Conservation (phyloP, 2,797 vertebrate species). For the Rachycentron canadum region DNA sequence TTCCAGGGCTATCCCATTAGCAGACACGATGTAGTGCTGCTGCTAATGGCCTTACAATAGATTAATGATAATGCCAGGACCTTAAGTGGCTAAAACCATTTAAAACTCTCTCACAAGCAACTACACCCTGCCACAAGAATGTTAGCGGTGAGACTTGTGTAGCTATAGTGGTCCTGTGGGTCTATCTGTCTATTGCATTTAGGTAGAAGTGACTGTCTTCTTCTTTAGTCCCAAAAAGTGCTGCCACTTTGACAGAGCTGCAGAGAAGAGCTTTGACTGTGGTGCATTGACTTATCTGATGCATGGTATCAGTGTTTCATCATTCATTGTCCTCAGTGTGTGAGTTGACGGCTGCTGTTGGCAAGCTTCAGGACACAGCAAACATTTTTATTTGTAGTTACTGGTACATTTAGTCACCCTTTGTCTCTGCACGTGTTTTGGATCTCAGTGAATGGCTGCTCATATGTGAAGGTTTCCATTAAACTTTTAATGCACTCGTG, state of each 20-base stretch:
- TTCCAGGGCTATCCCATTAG: slow-evolving; percentile 69
- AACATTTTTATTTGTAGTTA: neutral
- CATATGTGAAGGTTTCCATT: neutral
- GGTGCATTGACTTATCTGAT: slow-evolving; percentile 18
- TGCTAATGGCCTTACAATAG: slow-evolving; percentile 71
- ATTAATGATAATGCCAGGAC: slow-evolving; percentile 51
- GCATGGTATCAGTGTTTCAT: neutral
- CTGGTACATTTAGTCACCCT: neutral
- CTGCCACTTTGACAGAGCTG: slow-evolving; percentile 27
- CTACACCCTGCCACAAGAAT: slow-evolving; percentile 54
- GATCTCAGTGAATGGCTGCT: neutral
- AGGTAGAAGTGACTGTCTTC: slow-evolving; percentile 15
- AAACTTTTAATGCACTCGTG: neutral
- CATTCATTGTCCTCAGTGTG: slow-evolving; percentile 7
- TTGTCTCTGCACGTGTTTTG: neutral
- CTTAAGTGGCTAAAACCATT: slow-evolving; percentile 64
- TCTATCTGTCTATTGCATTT: slow-evolving; percentile 12
- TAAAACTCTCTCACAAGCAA: slow-evolving; percentile 55
- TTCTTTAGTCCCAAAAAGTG: slow-evolving; percentile 14
- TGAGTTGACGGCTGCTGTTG: slow-evolving; percentile 16
- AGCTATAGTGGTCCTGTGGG: slow-evolving; percentile 23
- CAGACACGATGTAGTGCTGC: slow-evolving; percentile 57
- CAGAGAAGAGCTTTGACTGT: slow-evolving; percentile 17
- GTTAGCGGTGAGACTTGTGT: slow-evolving; percentile 35
- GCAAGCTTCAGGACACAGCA: slow-evolving; percentile 13